phyloP scores from a whole-genome alignment of 2,888 invertebrate species.

The Unio delphinus region DNA sequence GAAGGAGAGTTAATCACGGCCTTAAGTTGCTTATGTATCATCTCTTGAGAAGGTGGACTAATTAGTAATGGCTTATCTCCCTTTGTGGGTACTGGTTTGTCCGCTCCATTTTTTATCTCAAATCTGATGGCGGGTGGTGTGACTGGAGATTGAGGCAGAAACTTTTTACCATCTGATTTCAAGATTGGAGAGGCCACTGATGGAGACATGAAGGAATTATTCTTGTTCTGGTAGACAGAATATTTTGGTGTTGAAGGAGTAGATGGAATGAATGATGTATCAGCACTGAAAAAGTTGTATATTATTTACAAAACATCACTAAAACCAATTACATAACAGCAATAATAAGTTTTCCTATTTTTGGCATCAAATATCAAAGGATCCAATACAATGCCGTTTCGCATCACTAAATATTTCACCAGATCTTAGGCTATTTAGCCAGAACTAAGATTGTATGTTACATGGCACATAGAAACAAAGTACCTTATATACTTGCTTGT shows the following conservation, averaged over 20 bases:
- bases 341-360: no score
- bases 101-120: no score
- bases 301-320: not conserved
- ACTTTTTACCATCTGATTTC: no score
- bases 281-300: slow-evolving; percentile 25
- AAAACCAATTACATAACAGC: not conserved
- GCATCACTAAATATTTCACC: no score
- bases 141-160: slow-evolving; percentile 1
- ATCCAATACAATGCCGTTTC: no score
- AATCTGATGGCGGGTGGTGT: not conserved
- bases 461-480: no score
- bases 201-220: not conserved
- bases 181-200: slow-evolving; percentile 2
- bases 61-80: slow-evolving; percentile 5
- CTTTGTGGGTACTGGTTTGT: slow-evolving; percentile 1
- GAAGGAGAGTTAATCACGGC: slow-evolving; percentile 18
- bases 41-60: not conserved
- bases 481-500: no score
- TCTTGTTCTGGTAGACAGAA: slow-evolving; percentile 14
- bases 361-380: no score
- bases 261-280: slow-evolving; percentile 46
- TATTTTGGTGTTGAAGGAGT: slow-evolving; percentile 32
- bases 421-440: no score
- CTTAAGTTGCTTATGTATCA: slow-evolving; percentile 14
- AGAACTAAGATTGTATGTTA: no score